Evolutionary conservation across 2,888 invertebrate species (phyloP).

Genomic region (Crematogaster levior): DNA sequence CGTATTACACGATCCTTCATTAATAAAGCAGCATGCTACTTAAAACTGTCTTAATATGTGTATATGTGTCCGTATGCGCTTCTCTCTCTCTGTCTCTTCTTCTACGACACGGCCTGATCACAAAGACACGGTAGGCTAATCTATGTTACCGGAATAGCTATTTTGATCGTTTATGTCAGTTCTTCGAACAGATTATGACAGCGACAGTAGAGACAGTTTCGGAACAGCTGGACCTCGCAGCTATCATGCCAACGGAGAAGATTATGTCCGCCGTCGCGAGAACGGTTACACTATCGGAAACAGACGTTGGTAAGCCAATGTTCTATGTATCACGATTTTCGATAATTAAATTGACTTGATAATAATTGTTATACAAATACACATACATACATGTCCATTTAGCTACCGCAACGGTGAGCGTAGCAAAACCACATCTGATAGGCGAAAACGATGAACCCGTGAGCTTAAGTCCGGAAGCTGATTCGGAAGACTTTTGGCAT

Average conservation of each 20-base stretch:
- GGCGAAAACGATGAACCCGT: slow-evolving; percentile 91
- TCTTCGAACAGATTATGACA: slow-evolving; percentile 93
- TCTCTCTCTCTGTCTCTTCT: slow-evolving; percentile 73
- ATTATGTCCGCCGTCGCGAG: slow-evolving; percentile 93
- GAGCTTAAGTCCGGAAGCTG: slow-evolving; percentile 90
- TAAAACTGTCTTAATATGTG: slow-evolving; percentile 65
- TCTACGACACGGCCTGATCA: slow-evolving; percentile 73
- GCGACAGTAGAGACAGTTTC: slow-evolving; percentile 98
- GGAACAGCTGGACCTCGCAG: slow-evolving; percentile 95
- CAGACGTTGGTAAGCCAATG: slow-evolving; percentile 91
- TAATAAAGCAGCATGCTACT: slow-evolving; percentile 72
- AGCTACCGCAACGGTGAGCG: slow-evolving; percentile 90
- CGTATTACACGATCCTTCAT: slow-evolving; percentile 58
- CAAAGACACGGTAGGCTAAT: slow-evolving; percentile 81
- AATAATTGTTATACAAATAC: not conserved
- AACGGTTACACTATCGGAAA: slow-evolving; percentile 95
- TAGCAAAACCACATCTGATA: slow-evolving; percentile 92
- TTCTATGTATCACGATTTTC: not conserved
- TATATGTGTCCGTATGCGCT: slow-evolving; percentile 53
- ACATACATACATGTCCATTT: slow-evolving; percentile 62
- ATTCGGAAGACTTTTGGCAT: slow-evolving; percentile 95
- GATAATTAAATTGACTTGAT: not conserved
- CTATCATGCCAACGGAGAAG: slow-evolving; percentile 92
- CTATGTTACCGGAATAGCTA: slow-evolving; percentile 77
- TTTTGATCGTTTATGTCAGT: slow-evolving; percentile 85